Percentiles rank a stretch among this genome's conserved stretches.
These are phyloP conservation scores for Caenorhabditis remanei DNA, from an alignment of 1,140 invertebrate species.

Conservation along the genomic window DNA sequence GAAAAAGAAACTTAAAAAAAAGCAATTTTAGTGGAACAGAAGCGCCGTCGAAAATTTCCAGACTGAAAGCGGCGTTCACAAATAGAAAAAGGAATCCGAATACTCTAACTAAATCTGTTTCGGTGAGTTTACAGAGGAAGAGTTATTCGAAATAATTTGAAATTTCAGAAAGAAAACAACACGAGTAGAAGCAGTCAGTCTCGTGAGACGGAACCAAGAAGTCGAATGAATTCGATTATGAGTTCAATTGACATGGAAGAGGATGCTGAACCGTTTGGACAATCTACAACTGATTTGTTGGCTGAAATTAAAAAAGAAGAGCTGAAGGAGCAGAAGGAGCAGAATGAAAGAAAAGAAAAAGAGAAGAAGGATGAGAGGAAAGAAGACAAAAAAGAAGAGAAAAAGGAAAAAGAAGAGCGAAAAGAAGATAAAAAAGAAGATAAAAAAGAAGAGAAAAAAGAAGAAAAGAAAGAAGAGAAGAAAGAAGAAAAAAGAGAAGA, in stretches of 20 bases:
- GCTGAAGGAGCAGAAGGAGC: not conserved
- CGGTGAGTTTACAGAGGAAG: not conserved
- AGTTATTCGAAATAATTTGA: not conserved
- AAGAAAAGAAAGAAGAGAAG: not conserved
- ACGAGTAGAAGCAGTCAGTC: not conserved
- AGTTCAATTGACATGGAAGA: conserved; percentile 27
- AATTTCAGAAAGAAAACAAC: conserved; percentile 11
- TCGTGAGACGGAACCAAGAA: conserved; percentile 15
- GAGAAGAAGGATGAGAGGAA: not conserved
- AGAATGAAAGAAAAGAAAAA: not conserved
- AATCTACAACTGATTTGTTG: not conserved
- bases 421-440: not conserved
- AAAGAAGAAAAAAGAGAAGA: conserved; percentile 12
- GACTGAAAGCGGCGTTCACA: not conserved
- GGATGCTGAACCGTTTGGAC: not conserved
- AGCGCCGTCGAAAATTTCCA: conserved; percentile 1
- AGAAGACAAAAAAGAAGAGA: not conserved
- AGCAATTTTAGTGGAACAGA: not conserved
- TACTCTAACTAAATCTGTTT: conserved; percentile 1
- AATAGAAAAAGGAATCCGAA: not conserved
- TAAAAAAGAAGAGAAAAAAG: not conserved
- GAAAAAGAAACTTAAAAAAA: not conserved
- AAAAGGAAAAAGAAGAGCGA: conserved; percentile 1
- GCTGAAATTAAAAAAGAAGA: conserved; percentile 22
- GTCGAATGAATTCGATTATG: conserved; percentile 1